phyloP scores from a whole-genome alignment of 2,888 invertebrate species.

The Hypena proboscidalis region DNA sequence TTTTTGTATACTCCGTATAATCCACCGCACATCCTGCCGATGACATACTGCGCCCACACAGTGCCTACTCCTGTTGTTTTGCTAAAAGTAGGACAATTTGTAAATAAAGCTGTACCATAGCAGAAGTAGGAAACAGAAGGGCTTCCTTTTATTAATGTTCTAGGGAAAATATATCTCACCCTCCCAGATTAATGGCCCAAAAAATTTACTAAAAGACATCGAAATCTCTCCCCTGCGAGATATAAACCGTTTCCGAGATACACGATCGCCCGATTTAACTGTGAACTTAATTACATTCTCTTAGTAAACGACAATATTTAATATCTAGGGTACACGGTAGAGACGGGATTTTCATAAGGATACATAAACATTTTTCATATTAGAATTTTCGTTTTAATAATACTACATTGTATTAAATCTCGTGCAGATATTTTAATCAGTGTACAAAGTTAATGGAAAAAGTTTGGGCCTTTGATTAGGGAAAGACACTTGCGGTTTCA shows the following conservation, averaged over 20 bases:
- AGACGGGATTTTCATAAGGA: too few species aligned
- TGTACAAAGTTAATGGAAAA: too few species aligned
- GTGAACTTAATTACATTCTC: conserved; percentile 29
- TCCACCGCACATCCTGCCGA: too few species aligned
- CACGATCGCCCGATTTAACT: conserved; percentile 33
- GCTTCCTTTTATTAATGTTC: neutral
- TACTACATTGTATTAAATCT: too few species aligned
- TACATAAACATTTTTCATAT: too few species aligned
- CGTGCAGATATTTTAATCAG: too few species aligned
- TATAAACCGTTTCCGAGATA: conserved; percentile 27
- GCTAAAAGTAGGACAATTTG: too few species aligned
- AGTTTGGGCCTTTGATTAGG: neutral
- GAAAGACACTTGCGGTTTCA: neutral
- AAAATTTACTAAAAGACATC: conserved; percentile 29
- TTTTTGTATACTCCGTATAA: too few species aligned
- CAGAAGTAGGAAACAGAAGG: neutral
- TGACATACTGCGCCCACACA: too few species aligned
- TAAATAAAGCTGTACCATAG: neutral
- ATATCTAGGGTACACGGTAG: conserved; percentile 9
- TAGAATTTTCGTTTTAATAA: too few species aligned
- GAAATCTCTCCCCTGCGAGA: conserved; percentile 32
- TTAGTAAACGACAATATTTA: conserved; percentile 10
- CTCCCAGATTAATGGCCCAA: conserved; percentile 23
- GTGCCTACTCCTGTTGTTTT: too few species aligned
- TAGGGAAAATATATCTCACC: neutral